Percentiles rank a stretch among this genome's conserved stretches.
These are phyloP conservation scores for Caenorhabditis tropicalis DNA, from an alignment of 1,140 invertebrate genomes.

Conservation along the genomic window DNA sequence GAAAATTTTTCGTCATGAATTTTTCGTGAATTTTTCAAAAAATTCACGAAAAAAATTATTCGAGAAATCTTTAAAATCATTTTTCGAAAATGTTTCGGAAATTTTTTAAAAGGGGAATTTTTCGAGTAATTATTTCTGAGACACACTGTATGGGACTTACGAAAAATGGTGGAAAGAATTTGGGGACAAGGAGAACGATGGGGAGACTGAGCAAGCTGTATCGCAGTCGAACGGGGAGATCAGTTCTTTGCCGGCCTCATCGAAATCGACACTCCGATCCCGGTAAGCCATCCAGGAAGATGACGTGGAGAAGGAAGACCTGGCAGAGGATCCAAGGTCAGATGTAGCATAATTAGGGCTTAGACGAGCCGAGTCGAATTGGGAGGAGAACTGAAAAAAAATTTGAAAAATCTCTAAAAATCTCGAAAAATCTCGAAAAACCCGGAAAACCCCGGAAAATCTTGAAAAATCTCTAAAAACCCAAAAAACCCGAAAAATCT, in stretches of 20 bases:
- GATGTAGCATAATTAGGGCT: constrained; percentile 67
- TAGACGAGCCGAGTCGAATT: constrained; percentile 64
- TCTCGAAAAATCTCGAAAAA: no score
- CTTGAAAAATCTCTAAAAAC: no score
- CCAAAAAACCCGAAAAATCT: no score
- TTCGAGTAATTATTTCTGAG: no score
- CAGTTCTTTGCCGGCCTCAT: constrained; percentile 4
- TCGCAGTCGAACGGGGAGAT: neutral
- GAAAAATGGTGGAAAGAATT: neutral
- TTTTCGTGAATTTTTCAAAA: no score
- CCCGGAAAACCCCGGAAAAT: no score
- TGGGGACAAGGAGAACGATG: neutral
- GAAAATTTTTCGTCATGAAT: no score
- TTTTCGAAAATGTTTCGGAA: no score
- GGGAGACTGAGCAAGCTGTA: neutral
- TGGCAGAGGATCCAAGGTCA: constrained; percentile 66
- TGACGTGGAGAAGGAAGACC: constrained; percentile 58
- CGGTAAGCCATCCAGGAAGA: constrained; percentile 65
- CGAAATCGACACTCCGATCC: constrained; percentile 47
- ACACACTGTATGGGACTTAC: no score
- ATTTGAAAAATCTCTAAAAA: neutral
- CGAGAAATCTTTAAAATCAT: no score
- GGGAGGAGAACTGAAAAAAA: constrained; percentile 65
- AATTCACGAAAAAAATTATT: no score
- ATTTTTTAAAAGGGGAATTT: no score